Base-by-base conservation (phyloP, 2,888 invertebrate genomes). In the Orthonevra nobilis region DNA sequence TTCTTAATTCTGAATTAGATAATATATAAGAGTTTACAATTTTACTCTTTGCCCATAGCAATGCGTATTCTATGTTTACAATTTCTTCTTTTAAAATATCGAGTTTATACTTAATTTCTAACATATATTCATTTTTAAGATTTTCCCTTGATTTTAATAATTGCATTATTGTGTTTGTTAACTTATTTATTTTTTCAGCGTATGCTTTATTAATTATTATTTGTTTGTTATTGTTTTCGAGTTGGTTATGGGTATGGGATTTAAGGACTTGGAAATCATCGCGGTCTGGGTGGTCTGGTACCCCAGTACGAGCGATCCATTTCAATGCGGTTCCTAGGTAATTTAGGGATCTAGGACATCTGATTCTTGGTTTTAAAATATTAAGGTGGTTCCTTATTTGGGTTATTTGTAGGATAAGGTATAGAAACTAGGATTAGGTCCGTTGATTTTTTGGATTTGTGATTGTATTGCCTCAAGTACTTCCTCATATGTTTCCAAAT, bases 61-160 rank as follows among this genome's bases (percentile, higher is more conserved):
- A 28, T 28, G 56, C 40, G n/a, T 56, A 56, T 40, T 56, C 56
- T n/a, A 56, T 38, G 30, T 56, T 56, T n/a, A 14, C 15, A 0
- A 52, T 5, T 36, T 52, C 36, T 26, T 36, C 26, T 38, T 36
- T 52, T 23, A 52, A 7, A 23, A 26, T 28, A 1, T 17, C 28
- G 5, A 28, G 3, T 54, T 54, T 52, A 10, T 40, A 38, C 15
- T 40, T 56, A 3, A 56, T 4, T 7, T 54, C 14, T 38, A 38
- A 17, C 1, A 38, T 17, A 23, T 12, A 36, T 36, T 52, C 20
- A 2, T 38, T 38, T 28, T 1, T 9, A 10, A 23, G 1, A 38
- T 26, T 10, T 14, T 12, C 1, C 0, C 38, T 54, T 15, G 10
- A 2, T 54, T 54, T 38, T 2, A 17, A 5, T 14, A 38, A n/a